A percentile compares a stretch with the other conserved stretches of the same genome.
Evolutionary conservation across 1,140 invertebrate species (phyloP).

Genomic region (Adelges cooleyi): DNA sequence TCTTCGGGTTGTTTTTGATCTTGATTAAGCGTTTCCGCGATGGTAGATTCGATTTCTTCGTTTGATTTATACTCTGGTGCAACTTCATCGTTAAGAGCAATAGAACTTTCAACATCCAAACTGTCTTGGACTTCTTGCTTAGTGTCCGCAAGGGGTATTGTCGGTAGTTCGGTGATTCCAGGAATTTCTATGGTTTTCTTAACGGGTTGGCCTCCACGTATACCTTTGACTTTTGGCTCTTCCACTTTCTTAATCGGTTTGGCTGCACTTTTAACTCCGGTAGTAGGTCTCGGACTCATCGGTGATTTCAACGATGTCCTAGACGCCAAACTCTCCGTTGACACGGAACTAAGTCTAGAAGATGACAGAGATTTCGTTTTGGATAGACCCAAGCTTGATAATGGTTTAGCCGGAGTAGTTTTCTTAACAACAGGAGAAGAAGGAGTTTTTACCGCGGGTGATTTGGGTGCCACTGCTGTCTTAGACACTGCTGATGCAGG

Average conservation of each 20-base stretch:
- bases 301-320: conserved; percentile 2
- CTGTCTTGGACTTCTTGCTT: no score
- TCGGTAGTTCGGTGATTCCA: conserved; percentile 7
- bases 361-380: conserved; percentile 10
- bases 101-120: no score
- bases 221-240: background rate
- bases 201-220: background rate
- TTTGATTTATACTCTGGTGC: background rate
- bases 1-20: background rate
- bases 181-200: conserved; percentile 8
- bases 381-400: background rate
- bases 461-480: background rate
- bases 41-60: background rate
- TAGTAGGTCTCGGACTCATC: background rate
- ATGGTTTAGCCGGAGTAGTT: background rate
- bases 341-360: background rate
- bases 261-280: background rate
- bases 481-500: background rate
- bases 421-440: background rate
- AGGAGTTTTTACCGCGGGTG: background rate
- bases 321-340: conserved; percentile 10
- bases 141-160: background rate
- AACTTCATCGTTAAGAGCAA: background rate
- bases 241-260: background rate
- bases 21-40: background rate